Conservation (phyloP, 2,888 invertebrate genomes). For the Drosophila histrio region DNA sequence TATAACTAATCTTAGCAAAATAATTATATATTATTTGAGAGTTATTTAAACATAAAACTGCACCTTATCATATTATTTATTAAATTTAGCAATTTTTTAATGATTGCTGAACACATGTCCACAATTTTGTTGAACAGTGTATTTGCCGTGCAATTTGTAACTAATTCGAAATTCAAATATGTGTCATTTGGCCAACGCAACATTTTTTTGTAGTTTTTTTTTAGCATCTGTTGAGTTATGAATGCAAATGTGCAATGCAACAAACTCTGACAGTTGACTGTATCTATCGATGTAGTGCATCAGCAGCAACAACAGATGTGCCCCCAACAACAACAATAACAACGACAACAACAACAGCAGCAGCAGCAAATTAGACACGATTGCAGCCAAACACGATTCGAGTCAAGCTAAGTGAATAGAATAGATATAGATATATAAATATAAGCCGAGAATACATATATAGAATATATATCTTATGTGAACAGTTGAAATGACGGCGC, state of each 20-base stretch:
- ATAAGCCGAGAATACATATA: background rate
- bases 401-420: constrained; percentile 17
- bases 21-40: too few relatives aligned
- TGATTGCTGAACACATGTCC: background rate
- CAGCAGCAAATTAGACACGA: constrained; percentile 75
- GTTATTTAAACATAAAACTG: too few relatives aligned
- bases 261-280: constrained; percentile 51
- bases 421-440: constrained; percentile 11
- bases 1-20: too few relatives aligned
- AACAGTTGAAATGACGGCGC: constrained; percentile 31
- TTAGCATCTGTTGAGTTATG: constrained; percentile 74
- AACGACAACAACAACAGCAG: constrained; percentile 37
- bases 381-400: constrained; percentile 47
- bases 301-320: constrained; percentile 66
- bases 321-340: constrained; percentile 35
- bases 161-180: constrained; percentile 74
- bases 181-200: constrained; percentile 73
- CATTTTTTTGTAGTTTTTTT: constrained; percentile 37
- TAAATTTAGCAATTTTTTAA: background rate
- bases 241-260: constrained; percentile 74
- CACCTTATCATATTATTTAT: background rate
- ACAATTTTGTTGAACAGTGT: constrained; percentile 42
- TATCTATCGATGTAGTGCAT: constrained; percentile 76
- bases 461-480: constrained; percentile 17
- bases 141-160: constrained; percentile 46